These are phyloP conservation scores for Eupleurogrammus muticus DNA, from an alignment of 2,797 vertebrate genomes.

Conservation along the genomic window DNA sequence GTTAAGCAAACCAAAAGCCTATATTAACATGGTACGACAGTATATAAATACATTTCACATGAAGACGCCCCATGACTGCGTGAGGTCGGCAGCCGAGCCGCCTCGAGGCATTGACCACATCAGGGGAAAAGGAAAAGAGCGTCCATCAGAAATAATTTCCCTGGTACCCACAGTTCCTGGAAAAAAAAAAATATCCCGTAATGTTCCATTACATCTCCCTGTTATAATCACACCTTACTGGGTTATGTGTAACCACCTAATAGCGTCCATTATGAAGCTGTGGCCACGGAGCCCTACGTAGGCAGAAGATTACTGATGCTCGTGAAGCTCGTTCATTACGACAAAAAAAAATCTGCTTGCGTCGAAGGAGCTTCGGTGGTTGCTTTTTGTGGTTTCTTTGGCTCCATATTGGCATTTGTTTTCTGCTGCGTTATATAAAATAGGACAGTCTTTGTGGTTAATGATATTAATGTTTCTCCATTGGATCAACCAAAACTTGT, in stretches of 20 bases:
- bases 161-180: slow-evolving; percentile 9
- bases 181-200: slow-evolving; percentile 18
- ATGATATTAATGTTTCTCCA: slow-evolving; percentile 27
- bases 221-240: slow-evolving; percentile 12
- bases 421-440: slow-evolving; percentile 41
- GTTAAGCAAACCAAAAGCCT: slow-evolving; percentile 64
- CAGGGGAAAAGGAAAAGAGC: slow-evolving; percentile 34
- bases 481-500: slow-evolving; percentile 3
- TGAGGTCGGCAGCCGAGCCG: slow-evolving; percentile 48
- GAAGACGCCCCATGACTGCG: slow-evolving; percentile 56
- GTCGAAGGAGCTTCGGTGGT: slow-evolving; percentile 14
- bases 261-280: slow-evolving; percentile 24
- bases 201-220: slow-evolving; percentile 20
- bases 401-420: slow-evolving; percentile 55
- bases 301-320: neutral
- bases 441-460: slow-evolving; percentile 38
- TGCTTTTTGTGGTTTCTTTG: slow-evolving; percentile 51
- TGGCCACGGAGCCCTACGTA: slow-evolving; percentile 16
- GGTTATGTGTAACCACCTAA: slow-evolving; percentile 9
- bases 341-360: slow-evolving; percentile 2
- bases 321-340: slow-evolving; percentile 1
- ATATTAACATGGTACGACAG: slow-evolving; percentile 67
- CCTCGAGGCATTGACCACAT: slow-evolving; percentile 53
- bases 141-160: slow-evolving; percentile 18
- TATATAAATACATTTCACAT: slow-evolving; percentile 77